A percentile compares a stretch with the other conserved stretches of the same genome.
Conservation (phyloP, 2,888 invertebrate species). For the Altica lythri region DNA sequence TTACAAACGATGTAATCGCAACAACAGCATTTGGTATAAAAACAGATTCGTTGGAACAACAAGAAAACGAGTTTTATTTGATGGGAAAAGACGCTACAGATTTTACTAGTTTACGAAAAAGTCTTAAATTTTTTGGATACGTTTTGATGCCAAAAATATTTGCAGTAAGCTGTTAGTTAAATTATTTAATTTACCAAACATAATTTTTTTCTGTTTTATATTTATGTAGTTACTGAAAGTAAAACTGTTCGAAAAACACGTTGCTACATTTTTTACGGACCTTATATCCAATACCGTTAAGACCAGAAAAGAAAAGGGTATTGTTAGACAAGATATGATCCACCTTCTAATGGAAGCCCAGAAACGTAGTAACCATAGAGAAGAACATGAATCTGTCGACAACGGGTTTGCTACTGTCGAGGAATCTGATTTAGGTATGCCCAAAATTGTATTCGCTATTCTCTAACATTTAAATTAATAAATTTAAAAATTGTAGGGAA, state of each 20-base stretch:
- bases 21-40: slow-evolving; percentile 47
- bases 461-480: slow-evolving; percentile 25
- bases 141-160: too few species aligned
- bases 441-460: slow-evolving; percentile 30
- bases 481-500: slow-evolving; percentile 8
- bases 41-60: slow-evolving; percentile 61
- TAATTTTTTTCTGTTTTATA: too few species aligned
- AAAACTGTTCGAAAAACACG: too few species aligned
- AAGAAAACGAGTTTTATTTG: slow-evolving; percentile 61
- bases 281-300: slow-evolving; percentile 55
- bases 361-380: slow-evolving; percentile 15
- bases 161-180: too few species aligned
- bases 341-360: slow-evolving; percentile 60
- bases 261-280: slow-evolving; percentile 55
- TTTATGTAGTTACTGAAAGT: too few species aligned
- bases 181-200: too few species aligned
- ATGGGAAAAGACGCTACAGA: slow-evolving; percentile 60
- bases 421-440: slow-evolving; percentile 22
- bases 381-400: slow-evolving; percentile 15
- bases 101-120: slow-evolving; percentile 33
- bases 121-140: slow-evolving; percentile 9
- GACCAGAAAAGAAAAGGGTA: slow-evolving; percentile 56
- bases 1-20: slow-evolving; percentile 63
- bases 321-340: slow-evolving; percentile 64
- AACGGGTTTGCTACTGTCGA: slow-evolving; percentile 31